Base-by-base conservation (phyloP, 2,797 vertebrate genomes). In the Podarcis lilfordi region DNA sequence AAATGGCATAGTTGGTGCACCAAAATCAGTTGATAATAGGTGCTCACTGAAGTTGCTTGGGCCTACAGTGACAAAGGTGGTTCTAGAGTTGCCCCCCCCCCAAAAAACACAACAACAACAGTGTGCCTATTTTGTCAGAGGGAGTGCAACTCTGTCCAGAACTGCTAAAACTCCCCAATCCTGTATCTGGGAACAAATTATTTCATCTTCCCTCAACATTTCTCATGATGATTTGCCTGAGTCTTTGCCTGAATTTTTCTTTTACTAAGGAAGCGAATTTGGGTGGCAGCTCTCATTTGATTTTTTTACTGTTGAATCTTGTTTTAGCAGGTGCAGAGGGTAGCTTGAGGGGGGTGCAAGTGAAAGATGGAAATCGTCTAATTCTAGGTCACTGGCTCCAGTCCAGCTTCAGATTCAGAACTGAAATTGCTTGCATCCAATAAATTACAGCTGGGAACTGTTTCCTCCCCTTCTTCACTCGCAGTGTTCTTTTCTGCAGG, bases 301-400 rank as follows among this genome's bases (percentile, higher is more conserved):
- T 32, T 75, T 35, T 35, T 64, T 75, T 80, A 71, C 61, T 86
- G n/a, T 88, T 84, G 37, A 74, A 79, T 84, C 29, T 43, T 40
- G 29, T 59, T 76, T 76, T 59, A 68, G 71, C 32, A 61, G 82
- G 43, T 64, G 40, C 27, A 2, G 19, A 69, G 55, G 5, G 4
- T 43, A 11, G 55, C 8, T 87, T 32, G 37, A 29, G 15, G 37
- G 61, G 32, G 23, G 25, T 0, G 25, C 10, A 61, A 74, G 32
- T 35, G 40, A 25, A 55, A 59, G 17, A 50, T 84, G 21, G 50
- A 69, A 88, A 81, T 35, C 25, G 77, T 81, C 68, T 81, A 84
- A 80, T 76, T 85, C 61, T 88, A 71, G 89, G 89, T 90, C 71
- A 76, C 55, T 80, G n/a, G 55, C 11, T 72, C 37, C 37, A 35